phyloP scores from a whole-genome alignment of 2,888 invertebrate genomes.

The Andrena minutula region DNA sequence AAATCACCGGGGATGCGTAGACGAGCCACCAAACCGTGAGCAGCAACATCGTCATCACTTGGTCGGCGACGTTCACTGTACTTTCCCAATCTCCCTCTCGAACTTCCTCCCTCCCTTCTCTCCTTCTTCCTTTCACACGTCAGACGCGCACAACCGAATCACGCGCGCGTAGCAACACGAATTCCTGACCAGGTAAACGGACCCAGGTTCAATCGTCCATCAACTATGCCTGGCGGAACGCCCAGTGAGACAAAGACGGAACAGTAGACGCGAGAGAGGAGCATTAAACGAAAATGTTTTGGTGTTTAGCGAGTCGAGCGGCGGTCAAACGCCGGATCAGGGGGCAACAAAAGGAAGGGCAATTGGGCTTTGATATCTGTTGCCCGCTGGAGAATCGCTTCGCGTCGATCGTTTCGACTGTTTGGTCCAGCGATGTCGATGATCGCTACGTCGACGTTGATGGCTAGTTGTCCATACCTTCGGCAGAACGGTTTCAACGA shows the following conservation, averaged over 20 bases:
- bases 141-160: constrained; percentile 2
- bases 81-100: background rate
- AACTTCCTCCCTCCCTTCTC: background rate
- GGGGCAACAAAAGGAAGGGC: background rate
- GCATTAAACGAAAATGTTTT: constrained; percentile 33
- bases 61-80: constrained; percentile 47
- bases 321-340: background rate
- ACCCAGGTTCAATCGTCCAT: constrained; percentile 31
- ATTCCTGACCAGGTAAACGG: constrained; percentile 21
- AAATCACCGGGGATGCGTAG: constrained; percentile 78
- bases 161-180: background rate
- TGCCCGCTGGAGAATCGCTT: constrained; percentile 1
- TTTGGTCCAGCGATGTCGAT: background rate
- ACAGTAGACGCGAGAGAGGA: background rate
- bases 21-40: constrained; percentile 81
- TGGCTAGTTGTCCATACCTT: too few relatives aligned
- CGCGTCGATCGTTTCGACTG: constrained; percentile 40
- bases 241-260: background rate
- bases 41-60: constrained; percentile 79
- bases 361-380: constrained; percentile 5
- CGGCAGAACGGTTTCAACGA: too few relatives aligned
- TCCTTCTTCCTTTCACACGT: background rate
- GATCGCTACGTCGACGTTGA: background rate
- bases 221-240: constrained; percentile 9
- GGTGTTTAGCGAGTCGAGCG: background rate